phyloP scores from a whole-genome alignment of 2,113 vertebrate species.

The Leptobrachium ailaonicum region DNA sequence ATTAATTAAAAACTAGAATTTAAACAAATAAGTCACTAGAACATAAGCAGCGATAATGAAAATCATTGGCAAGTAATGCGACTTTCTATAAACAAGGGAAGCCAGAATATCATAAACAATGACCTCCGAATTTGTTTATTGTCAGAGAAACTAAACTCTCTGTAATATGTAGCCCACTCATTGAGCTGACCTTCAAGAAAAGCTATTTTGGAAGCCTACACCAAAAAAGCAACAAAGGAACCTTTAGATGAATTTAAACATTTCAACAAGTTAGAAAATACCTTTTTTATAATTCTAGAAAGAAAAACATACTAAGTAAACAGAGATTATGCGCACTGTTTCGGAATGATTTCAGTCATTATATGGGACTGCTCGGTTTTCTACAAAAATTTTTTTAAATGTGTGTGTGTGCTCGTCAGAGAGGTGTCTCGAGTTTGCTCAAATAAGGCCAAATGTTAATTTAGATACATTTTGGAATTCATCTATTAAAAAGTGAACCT shows the following conservation, averaged over 20 bases:
- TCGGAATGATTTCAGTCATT: not conserved
- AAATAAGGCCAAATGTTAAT: too few species aligned
- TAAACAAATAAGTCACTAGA: not conserved
- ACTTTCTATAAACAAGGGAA: conserved; percentile 27
- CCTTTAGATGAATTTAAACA: conserved; percentile 7
- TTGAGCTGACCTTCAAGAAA: conserved; percentile 29
- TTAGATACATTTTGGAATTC: too few species aligned
- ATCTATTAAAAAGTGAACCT: too few species aligned
- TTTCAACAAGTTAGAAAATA: conserved; percentile 15
- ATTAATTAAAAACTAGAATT: not conserved
- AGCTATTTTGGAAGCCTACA: conserved; percentile 39
- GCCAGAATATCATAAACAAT: conserved; percentile 26
- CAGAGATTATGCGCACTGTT: not conserved
- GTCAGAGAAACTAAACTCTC: conserved; percentile 38
- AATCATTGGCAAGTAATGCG: conserved; percentile 1
- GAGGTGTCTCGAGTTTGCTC: too few species aligned
- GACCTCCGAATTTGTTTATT: conserved; percentile 40
- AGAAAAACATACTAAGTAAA: conserved; percentile 2
- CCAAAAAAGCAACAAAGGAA: conserved; percentile 33
- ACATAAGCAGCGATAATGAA: not conserved
- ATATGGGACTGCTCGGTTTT: too few species aligned
- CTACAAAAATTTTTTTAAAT: too few species aligned
- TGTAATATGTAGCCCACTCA: conserved; percentile 33
- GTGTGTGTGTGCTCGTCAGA: too few species aligned
- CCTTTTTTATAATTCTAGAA: not conserved